Evolutionary conservation across 2,888 invertebrate species (phyloP).

Genomic region (Plemyria rubiginata): DNA sequence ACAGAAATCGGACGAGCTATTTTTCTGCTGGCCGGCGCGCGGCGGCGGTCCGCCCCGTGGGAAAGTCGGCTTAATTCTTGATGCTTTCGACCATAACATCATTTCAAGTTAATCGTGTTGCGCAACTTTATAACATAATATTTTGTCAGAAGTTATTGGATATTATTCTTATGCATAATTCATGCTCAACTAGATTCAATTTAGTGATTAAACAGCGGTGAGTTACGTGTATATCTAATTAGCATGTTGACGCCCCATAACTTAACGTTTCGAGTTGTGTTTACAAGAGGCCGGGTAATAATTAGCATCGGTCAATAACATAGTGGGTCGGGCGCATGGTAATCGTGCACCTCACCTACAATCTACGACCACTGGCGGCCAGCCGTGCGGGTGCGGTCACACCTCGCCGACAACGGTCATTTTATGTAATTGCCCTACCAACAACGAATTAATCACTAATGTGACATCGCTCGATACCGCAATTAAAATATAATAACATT

Average conservation of each 20-base stretch:
- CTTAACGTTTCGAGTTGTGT: constrained; percentile 54
- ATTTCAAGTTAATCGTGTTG: constrained; percentile 46
- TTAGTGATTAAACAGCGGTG: constrained; percentile 41
- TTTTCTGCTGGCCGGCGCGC: constrained; percentile 72
- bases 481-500: constrained; percentile 60
- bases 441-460: constrained; percentile 77
- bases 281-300: constrained; percentile 69
- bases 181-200: constrained; percentile 39
- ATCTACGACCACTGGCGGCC: constrained; percentile 16
- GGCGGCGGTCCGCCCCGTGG: constrained; percentile 68
- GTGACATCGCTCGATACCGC: constrained; percentile 68
- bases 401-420: constrained; percentile 66
- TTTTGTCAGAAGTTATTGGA: constrained; percentile 29
- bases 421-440: constrained; percentile 71
- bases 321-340: constrained; percentile 55
- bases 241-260: constrained; percentile 52
- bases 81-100: constrained; percentile 55
- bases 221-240: constrained; percentile 48
- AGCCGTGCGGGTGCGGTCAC: constrained; percentile 56
- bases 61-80: constrained; percentile 64
- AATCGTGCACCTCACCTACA: constrained; percentile 52
- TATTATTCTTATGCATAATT: constrained; percentile 35
- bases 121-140: constrained; percentile 27
- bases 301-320: constrained; percentile 72
- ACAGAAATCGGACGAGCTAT: constrained; percentile 75